A percentile compares a stretch with the other conserved stretches of the same genome.
phyloP scores from a whole-genome alignment of 2,888 invertebrate species.

The Dorcus parallelipipedus region DNA sequence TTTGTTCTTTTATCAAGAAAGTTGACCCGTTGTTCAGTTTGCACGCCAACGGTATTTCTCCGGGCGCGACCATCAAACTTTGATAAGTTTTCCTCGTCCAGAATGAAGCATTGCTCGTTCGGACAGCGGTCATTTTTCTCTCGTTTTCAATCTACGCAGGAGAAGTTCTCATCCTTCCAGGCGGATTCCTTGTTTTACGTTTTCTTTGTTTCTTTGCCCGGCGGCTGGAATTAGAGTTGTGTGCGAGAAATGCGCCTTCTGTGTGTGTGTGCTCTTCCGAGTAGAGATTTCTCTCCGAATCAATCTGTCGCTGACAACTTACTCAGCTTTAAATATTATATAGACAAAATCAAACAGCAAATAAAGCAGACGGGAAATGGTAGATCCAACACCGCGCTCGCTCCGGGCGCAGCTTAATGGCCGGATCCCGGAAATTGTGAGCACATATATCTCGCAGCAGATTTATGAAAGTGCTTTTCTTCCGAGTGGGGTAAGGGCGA shows the following conservation, averaged over 20 bases:
- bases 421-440: constrained; percentile 89
- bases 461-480: constrained; percentile 80
- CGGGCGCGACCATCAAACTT: constrained; percentile 49
- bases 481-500: constrained; percentile 40
- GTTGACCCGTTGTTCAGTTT: constrained; percentile 35
- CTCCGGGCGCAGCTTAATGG: constrained; percentile 62
- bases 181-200: constrained; percentile 33
- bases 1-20: constrained; percentile 50
- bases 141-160: constrained; percentile 51
- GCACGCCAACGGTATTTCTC: constrained; percentile 31
- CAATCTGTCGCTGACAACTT: too few relatives aligned
- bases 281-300: too few relatives aligned
- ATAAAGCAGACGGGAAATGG: constrained; percentile 44
- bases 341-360: constrained; percentile 47
- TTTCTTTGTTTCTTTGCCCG: constrained; percentile 26
- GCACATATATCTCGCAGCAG: constrained; percentile 86
- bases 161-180: constrained; percentile 31
- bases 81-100: constrained; percentile 42
- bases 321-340: constrained; percentile 26
- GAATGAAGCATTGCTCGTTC: constrained; percentile 42
- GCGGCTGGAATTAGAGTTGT: neutral
- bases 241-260: neutral
- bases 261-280: too few relatives aligned
- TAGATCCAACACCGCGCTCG: constrained; percentile 42
- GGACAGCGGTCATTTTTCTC: constrained; percentile 59